Percentiles rank a stretch among this genome's conserved stretches.
phyloP scores from a whole-genome alignment of 2,888 invertebrate genomes.

The Pterobdella sp. region DNA sequence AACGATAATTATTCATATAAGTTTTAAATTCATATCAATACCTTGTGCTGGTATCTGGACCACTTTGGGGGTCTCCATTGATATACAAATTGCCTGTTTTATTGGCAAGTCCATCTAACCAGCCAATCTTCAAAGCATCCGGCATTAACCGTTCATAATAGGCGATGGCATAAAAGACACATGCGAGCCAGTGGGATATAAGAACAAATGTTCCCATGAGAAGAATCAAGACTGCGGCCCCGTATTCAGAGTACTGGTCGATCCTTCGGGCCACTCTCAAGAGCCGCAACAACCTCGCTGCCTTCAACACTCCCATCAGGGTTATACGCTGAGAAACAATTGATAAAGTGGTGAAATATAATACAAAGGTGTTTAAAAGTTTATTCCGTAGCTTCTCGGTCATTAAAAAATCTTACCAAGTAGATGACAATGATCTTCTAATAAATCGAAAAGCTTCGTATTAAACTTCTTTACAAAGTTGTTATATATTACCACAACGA shows the following conservation, averaged over 20 bases:
- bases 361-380: background rate
- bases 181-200: constrained; percentile 52
- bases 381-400: background rate
- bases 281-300: constrained; percentile 47
- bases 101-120: constrained; percentile 48
- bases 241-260: constrained; percentile 52
- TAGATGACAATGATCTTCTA: too few species aligned
- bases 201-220: constrained; percentile 50
- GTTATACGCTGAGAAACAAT: constrained; percentile 47
- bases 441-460: too few species aligned
- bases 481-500: too few species aligned
- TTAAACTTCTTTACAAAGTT: too few species aligned
- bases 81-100: constrained; percentile 44
- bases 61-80: constrained; percentile 47
- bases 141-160: constrained; percentile 43
- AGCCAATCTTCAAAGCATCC: constrained; percentile 40
- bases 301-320: constrained; percentile 49
- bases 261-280: constrained; percentile 49
- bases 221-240: constrained; percentile 49
- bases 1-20: background rate
- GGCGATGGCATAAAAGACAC: constrained; percentile 52
- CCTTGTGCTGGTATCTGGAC: constrained; percentile 46
- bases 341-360: background rate
- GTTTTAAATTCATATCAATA: constrained; percentile 32
- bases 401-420: background rate